These are phyloP conservation scores for Manacus vitellinus DNA, from an alignment of 2,113 vertebrate species.

Conservation along the genomic window DNA sequence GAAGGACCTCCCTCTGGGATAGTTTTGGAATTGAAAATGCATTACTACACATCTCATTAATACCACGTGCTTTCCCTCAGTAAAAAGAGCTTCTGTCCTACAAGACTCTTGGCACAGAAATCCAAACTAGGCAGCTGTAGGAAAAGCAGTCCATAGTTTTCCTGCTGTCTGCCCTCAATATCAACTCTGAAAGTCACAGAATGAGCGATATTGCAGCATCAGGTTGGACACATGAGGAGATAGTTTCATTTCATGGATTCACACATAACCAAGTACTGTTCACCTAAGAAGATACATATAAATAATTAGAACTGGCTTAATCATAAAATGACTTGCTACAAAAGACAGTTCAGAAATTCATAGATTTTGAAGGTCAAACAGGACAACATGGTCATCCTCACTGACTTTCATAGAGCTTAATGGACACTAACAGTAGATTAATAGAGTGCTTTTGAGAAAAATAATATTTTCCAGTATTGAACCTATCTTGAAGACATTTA, in stretches of 20 bases:
- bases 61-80: background rate
- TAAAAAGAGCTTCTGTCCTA: conserved; percentile 13
- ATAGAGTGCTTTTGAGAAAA: background rate
- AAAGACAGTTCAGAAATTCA: background rate
- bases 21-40: conserved; percentile 1
- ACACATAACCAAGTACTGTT: background rate
- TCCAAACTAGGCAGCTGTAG: background rate
- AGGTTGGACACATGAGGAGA: background rate
- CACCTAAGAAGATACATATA: background rate
- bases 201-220: background rate
- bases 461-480: background rate
- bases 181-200: background rate
- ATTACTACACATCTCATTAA: conserved; percentile 33
- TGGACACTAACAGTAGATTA: background rate
- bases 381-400: background rate
- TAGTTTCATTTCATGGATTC: background rate
- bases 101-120: background rate
- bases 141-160: background rate
- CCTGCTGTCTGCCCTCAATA: background rate
- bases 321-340: background rate
- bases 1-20: background rate
- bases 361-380: background rate
- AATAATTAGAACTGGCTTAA: background rate
- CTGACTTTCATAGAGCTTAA: background rate
- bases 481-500: background rate